phyloP scores from a whole-genome alignment of 2,888 invertebrate genomes.

The Oxyscelio sp. region DNA sequence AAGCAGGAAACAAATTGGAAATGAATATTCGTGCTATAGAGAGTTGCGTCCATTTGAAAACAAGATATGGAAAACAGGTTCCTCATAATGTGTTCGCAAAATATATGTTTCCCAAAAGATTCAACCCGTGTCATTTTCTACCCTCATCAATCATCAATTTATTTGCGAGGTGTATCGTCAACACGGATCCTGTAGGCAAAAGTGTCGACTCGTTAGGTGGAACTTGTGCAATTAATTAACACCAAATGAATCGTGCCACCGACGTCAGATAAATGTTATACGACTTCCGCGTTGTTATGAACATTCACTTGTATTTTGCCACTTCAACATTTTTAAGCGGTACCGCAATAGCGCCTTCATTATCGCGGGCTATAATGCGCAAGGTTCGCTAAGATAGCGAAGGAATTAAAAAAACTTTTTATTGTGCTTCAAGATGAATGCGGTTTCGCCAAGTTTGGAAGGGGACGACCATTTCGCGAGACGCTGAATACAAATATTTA shows the following conservation, averaged over 20 bases:
- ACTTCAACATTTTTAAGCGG: not conserved
- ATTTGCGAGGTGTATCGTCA: conserved; percentile 64
- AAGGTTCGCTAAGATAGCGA: not conserved
- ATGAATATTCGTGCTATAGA: too few relatives aligned
- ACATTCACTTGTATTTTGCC: conserved; percentile 72
- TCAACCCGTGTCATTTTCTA: conserved; percentile 63
- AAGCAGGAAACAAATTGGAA: too few relatives aligned
- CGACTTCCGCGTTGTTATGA: conserved; percentile 81
- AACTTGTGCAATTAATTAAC: conserved; percentile 82
- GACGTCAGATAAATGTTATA: conserved; percentile 77
- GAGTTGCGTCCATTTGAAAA: conserved; percentile 55
- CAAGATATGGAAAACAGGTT: conserved; percentile 65
- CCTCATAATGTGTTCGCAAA: conserved; percentile 58
- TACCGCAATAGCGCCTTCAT: not conserved
- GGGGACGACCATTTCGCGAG: not conserved
- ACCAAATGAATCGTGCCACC: conserved; percentile 78
- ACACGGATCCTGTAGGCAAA: conserved; percentile 64
- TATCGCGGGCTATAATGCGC: not conserved
- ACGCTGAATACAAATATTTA: conserved; percentile 9
- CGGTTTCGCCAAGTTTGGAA: not conserved
- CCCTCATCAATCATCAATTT: conserved; percentile 70
- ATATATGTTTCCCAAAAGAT: conserved; percentile 69
- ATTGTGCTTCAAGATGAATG: not conserved
- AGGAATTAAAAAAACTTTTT: conserved; percentile 35
- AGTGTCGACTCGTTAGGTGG: conserved; percentile 75